phyloP scores from a whole-genome alignment of 1,140 invertebrate genomes.

The Mercenaria mercenaria region DNA sequence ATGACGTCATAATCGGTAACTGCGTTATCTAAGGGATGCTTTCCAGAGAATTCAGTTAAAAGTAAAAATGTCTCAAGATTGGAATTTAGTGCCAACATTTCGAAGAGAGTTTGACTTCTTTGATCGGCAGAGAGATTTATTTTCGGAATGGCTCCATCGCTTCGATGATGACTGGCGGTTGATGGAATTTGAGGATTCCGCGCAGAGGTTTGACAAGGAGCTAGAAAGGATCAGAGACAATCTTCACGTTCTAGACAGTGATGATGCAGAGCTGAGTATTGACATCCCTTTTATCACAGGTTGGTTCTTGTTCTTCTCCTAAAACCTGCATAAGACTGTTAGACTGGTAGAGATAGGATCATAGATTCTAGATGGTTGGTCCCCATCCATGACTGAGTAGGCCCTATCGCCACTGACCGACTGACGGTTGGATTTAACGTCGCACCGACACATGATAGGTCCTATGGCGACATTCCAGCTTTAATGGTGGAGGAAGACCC shows the following conservation, averaged over 20 bases:
- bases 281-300: constrained; percentile 53
- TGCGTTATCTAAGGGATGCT: too few species aligned
- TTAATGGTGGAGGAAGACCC: too few species aligned
- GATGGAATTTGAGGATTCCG: constrained; percentile 29
- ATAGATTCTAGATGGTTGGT: too few species aligned
- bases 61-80: constrained; percentile 58
- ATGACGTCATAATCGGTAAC: too few species aligned
- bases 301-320: too few species aligned
- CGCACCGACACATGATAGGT: too few species aligned
- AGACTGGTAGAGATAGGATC: too few species aligned
- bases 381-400: too few species aligned
- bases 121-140: constrained; percentile 61
- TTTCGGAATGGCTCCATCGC: constrained; percentile 16
- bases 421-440: too few species aligned
- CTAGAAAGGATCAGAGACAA: constrained; percentile 35
- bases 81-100: constrained; percentile 35
- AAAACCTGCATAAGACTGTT: neutral
- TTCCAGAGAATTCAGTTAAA: too few species aligned
- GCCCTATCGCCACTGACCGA: too few species aligned
- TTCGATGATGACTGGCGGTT: constrained; percentile 52
- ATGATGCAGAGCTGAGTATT: constrained; percentile 17
- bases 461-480: too few species aligned
- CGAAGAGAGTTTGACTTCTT: constrained; percentile 40
- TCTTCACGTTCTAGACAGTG: constrained; percentile 35
- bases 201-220: constrained; percentile 51